A percentile compares a stretch with the other conserved stretches of the same genome.
Conservation (phyloP, 2,113 vertebrate genomes). For the Xyrauchen texanus region DNA sequence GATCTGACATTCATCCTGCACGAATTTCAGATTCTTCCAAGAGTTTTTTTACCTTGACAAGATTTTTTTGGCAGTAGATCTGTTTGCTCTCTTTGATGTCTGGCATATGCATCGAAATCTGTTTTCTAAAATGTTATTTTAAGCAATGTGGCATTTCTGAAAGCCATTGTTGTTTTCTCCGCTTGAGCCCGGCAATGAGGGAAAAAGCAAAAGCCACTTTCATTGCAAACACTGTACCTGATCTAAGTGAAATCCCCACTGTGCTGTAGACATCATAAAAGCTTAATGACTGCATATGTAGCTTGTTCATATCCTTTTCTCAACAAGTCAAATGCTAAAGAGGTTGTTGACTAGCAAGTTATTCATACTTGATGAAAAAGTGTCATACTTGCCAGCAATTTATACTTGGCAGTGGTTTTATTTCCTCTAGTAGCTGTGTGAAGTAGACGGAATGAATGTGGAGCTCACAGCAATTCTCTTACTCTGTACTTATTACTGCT, state of each 20-base stretch:
- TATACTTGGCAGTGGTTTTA: neutral
- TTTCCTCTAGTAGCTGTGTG: conserved; percentile 2
- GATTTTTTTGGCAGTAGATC: conserved; percentile 5
- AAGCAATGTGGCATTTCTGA: neutral
- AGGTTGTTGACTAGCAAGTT: conserved; percentile 30
- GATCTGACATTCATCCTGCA: neutral
- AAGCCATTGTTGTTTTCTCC: neutral
- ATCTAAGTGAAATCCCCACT: conserved; percentile 6
- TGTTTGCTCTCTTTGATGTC: neutral
- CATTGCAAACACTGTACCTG: neutral
- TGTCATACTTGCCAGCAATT: neutral
- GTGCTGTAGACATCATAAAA: conserved; percentile 10
- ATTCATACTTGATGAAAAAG: conserved; percentile 33
- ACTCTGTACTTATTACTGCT: conserved; percentile 35
- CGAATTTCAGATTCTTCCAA: neutral
- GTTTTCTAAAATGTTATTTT: neutral
- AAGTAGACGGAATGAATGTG: neutral
- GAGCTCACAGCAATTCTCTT: conserved; percentile 22
- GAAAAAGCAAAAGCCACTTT: neutral
- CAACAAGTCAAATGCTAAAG: conserved; percentile 50
- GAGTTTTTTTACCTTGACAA: conserved; percentile 12
- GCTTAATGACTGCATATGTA: conserved; percentile 39
- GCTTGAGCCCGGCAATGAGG: neutral
- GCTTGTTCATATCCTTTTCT: conserved; percentile 45
- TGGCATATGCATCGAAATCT: conserved; percentile 14